Percentiles rank a stretch among this genome's conserved stretches.
Conservation (phyloP, 1,140 invertebrate species). For the Listronotus bonariensis region DNA sequence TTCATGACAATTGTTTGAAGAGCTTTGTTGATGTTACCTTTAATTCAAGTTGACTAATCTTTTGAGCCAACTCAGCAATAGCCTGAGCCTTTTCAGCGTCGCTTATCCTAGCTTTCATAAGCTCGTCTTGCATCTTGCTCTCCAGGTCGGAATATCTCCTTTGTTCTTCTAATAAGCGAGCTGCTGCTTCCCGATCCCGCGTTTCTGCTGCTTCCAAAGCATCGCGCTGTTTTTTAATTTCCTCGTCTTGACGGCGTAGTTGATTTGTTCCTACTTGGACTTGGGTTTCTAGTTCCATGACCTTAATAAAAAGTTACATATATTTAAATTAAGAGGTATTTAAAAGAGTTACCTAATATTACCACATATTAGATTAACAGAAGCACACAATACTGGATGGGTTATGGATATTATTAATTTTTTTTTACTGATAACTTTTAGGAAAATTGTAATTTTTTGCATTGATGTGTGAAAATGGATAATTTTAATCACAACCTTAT, state of each 20-base stretch:
- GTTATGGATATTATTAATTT: too few species aligned
- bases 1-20: not conserved
- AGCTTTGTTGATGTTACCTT: conserved; percentile 69
- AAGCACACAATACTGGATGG: too few species aligned
- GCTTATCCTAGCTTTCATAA: conserved; percentile 91
- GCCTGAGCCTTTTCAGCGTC: conserved; percentile 93
- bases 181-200: conserved; percentile 75
- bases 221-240: conserved; percentile 81
- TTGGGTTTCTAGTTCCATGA: conserved; percentile 98
- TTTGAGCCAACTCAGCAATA: conserved; percentile 92
- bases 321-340: too few species aligned
- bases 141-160: conserved; percentile 84
- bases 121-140: conserved; percentile 90
- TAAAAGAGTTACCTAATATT: too few species aligned
- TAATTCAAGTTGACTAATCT: conserved; percentile 90
- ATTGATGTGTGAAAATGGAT: too few species aligned
- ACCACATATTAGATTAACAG: too few species aligned
- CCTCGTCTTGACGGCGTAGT: conserved; percentile 90
- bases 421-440: too few species aligned
- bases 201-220: conserved; percentile 73
- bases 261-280: conserved; percentile 96
- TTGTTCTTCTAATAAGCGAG: conserved; percentile 82
- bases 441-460: too few species aligned
- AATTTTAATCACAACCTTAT: too few species aligned
- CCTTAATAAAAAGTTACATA: conserved; percentile 49